Conservation (phyloP, 2,888 invertebrate species). For the Drosophila villosipedis region DNA sequence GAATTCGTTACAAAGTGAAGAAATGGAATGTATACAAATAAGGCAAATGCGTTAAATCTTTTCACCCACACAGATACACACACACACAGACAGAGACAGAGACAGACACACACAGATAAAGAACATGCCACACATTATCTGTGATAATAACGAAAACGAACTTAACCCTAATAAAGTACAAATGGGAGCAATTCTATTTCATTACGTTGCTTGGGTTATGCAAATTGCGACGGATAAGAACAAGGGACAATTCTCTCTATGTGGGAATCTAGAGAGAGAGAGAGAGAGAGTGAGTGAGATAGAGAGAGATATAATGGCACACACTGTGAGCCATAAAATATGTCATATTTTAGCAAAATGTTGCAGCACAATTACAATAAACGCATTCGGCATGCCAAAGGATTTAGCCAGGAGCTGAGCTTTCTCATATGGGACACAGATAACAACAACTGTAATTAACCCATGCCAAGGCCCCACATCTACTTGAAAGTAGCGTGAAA, state of each 20-base stretch:
- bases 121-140: constrained; percentile 61
- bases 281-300: background rate
- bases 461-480: constrained; percentile 8
- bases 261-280: constrained; percentile 15
- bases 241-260: constrained; percentile 37
- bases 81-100: background rate
- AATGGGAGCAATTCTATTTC: constrained; percentile 79
- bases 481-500: constrained; percentile 54
- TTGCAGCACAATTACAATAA: constrained; percentile 73
- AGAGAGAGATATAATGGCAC: background rate
- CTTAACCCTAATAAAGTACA: constrained; percentile 76
- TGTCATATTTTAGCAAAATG: constrained; percentile 79
- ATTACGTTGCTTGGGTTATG: constrained; percentile 51
- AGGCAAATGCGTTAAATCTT: constrained; percentile 8
- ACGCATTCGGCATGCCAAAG: constrained; percentile 69
- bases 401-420: constrained; percentile 24
- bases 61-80: background rate
- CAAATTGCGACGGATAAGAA: constrained; percentile 27
- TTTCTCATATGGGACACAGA: constrained; percentile 62
- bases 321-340: constrained; percentile 79
- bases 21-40: constrained; percentile 6
- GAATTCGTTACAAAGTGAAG: constrained; percentile 51
- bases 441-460: constrained; percentile 62
- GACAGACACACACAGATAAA: background rate
- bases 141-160: constrained; percentile 58